phyloP scores from a whole-genome alignment of 1,140 invertebrate species.

The Lerema accius region DNA sequence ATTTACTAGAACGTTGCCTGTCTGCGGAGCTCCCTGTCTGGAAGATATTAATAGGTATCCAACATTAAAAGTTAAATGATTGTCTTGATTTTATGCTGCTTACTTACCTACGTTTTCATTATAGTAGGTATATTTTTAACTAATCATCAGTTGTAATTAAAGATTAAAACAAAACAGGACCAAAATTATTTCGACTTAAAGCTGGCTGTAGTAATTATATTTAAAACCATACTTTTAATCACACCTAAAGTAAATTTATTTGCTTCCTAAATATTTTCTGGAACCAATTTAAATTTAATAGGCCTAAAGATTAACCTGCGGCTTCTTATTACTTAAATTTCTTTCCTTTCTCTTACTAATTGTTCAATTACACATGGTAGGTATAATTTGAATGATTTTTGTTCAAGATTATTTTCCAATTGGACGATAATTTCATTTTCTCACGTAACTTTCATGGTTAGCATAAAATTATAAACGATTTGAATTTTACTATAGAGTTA shows the following conservation, averaged over 20 bases:
- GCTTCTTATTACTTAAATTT: neutral
- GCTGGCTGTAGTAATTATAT: too few species aligned
- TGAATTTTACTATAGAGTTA: constrained; percentile 26
- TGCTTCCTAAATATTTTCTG: neutral
- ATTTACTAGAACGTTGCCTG: constrained; percentile 70
- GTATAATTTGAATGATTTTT: neutral
- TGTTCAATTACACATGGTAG: neutral
- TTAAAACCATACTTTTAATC: too few species aligned
- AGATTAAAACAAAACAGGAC: too few species aligned
- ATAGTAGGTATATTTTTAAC: constrained; percentile 3
- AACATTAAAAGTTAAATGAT: constrained; percentile 35
- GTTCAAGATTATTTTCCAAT: constrained; percentile 6
- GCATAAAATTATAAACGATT: constrained; percentile 34
- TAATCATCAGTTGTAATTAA: neutral
- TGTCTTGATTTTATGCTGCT: constrained; percentile 4
- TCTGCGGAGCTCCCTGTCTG: constrained; percentile 54
- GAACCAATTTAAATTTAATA: neutral
- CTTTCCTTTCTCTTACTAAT: neutral
- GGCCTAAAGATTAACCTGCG: neutral
- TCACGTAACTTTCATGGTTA: constrained; percentile 32
- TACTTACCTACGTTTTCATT: constrained; percentile 4
- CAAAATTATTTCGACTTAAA: too few species aligned
- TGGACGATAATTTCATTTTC: constrained; percentile 16
- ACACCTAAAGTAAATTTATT: too few species aligned
- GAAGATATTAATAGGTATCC: constrained; percentile 34